Evolutionary conservation across 2,888 invertebrate genomes (phyloP), one percentile per base, ranked within the genome.

Genomic region (Stenchaetothrips biformis): DNA sequence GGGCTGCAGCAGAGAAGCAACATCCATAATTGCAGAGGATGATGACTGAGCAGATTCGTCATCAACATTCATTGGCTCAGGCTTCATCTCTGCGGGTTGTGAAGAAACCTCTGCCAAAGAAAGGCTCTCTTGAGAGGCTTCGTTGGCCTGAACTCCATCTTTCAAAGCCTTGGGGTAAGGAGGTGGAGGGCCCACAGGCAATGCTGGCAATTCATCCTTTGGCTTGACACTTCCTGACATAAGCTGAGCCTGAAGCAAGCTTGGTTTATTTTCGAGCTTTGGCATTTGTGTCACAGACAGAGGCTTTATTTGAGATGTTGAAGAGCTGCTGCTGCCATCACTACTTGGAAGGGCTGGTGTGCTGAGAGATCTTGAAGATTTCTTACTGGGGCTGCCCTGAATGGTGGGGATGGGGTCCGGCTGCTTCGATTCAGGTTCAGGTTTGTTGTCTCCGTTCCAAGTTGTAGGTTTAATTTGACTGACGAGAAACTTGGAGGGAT

Each of bases 41-140:
- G 25, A 2, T 8, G 37, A n/a, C 79, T 79, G 79, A 6, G 47
- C 3, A 48, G n/a, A 18, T 37, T 79, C 59, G 9, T 79, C 67
- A 25, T 74, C 67, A 7, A 74, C 67, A 37, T 78, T 47, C 78
- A 48, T 78, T 7, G 78, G 78, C 78, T 78, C 48, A 13, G 27
- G 21, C n/a, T 74, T 74, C 25, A 74, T 11, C 25, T 74, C 21
- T 25, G 21, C 21, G 7, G 67, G 25, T 21, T 21, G 21, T 11
- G 9, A 7, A 8, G 25, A 21, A 25, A 25, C 21, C 25, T 25
- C 67, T 37, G 37, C 1, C 37, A 37, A 4, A 37, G 37, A 37
- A 37, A 37, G 37, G 37, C 37, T 37, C 37, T 37, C 37, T 37
- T 37, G 37, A 37, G 37, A 37, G 8, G 67, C 21, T 21, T 74